Percentiles rank a stretch among this genome's conserved stretches.
Evolutionary conservation across 2,113 vertebrate genomes (phyloP).

Genomic region (Ascaphus truei): DNA sequence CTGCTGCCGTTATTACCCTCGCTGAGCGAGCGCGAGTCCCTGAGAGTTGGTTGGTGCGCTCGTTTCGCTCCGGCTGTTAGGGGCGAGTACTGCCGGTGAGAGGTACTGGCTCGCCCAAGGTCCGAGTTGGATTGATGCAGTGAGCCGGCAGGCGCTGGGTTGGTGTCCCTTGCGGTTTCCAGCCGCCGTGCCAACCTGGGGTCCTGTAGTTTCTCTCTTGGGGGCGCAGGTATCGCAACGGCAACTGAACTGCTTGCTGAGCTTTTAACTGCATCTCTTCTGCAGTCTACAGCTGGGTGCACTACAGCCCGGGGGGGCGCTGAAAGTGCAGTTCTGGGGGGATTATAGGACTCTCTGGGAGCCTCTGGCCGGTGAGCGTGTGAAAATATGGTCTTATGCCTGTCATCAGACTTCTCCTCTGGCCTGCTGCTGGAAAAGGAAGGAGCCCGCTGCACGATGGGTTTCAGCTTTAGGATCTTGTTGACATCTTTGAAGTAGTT

Average conservation of each 20-base stretch:
- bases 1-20: background rate
- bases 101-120: background rate
- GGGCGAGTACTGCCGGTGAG: accelerated
- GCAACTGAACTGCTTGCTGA: background rate
- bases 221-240: background rate
- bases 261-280: background rate
- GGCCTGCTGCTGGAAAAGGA: background rate
- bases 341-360: background rate
- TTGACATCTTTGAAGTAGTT: constrained; percentile 54
- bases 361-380: background rate
- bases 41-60: accelerated
- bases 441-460: background rate
- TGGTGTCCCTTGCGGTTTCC: background rate
- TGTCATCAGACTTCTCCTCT: background rate
- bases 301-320: background rate
- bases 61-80: background rate
- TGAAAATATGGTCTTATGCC: background rate
- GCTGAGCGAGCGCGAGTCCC: background rate
- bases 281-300: background rate
- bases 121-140: background rate
- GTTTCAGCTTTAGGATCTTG: constrained; percentile 66
- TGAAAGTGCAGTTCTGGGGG: background rate
- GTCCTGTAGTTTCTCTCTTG: constrained; percentile 52
- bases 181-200: constrained; percentile 54
- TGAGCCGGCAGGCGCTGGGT: accelerated